Evolutionary conservation across 1,140 invertebrate species (phyloP).

Genomic region (Colletes latitarsis): DNA sequence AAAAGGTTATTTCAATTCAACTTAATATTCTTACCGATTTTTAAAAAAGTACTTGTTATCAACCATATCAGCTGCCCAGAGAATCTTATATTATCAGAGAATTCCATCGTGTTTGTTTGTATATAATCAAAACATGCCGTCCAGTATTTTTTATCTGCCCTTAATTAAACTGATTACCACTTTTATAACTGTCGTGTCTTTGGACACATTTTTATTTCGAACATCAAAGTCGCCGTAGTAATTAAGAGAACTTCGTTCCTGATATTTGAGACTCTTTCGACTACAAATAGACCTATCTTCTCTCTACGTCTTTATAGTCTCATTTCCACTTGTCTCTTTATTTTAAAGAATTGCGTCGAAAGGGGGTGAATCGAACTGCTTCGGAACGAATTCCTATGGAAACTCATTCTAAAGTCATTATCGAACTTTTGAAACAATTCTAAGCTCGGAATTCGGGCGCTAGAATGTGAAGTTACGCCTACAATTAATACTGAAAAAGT

Average conservation of each 20-base stretch:
- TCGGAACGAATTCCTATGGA: constrained; percentile 13
- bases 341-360: neutral
- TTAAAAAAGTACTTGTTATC: too few relatives aligned
- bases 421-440: constrained; percentile 9
- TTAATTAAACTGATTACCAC: neutral
- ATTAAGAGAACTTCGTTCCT: constrained; percentile 9
- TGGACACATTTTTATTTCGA: neutral
- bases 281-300: neutral
- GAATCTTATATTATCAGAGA: too few relatives aligned
- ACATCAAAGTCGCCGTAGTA: neutral
- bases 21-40: too few relatives aligned
- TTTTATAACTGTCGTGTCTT: neutral
- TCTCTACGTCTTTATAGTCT: neutral
- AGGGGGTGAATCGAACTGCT: constrained; percentile 2
- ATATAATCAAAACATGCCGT: too few relatives aligned
- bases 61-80: too few relatives aligned
- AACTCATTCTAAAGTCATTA: constrained; percentile 16
- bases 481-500: constrained; percentile 11
- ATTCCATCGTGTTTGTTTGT: too few relatives aligned
- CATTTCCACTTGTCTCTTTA: constrained; percentile 15
- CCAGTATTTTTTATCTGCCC: neutral
- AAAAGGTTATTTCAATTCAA: too few relatives aligned
- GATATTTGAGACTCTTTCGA: neutral
- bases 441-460: neutral
- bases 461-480: constrained; percentile 11